A percentile compares a stretch with the other conserved stretches of the same genome.
Evolutionary conservation across 2,113 vertebrate species (phyloP).

Genomic region (Pipa parva): DNA sequence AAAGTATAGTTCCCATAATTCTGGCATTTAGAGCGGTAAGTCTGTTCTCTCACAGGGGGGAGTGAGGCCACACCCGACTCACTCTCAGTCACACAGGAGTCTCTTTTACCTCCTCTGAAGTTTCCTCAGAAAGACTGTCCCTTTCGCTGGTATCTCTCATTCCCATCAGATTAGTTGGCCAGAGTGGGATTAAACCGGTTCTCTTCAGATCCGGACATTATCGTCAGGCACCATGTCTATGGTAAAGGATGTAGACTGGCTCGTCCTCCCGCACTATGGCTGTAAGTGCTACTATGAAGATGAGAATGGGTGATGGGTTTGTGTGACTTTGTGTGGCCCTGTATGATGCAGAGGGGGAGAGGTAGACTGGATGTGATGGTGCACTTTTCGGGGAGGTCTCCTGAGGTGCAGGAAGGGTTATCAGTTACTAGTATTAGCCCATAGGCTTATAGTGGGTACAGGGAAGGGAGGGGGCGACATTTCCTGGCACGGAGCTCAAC

Average conservation of each 20-base stretch:
- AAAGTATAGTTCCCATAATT: too few relatives aligned
- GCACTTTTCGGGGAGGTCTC: neutral
- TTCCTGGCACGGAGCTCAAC: constrained; percentile 20
- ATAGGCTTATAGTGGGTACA: constrained; percentile 11
- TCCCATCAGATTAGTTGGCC: neutral
- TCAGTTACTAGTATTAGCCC: too few relatives aligned
- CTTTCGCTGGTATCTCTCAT: neutral
- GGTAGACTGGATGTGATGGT: neutral
- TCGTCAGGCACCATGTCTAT: constrained; percentile 57
- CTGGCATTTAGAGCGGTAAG: too few relatives aligned
- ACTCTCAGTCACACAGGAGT: constrained; percentile 8
- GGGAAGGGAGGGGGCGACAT: constrained; percentile 18
- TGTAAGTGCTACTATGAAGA: constrained; percentile 41
- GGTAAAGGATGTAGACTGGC: constrained; percentile 60
- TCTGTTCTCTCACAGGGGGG: constrained; percentile 17
- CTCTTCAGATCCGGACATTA: constrained; percentile 17
- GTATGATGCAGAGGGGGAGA: neutral
- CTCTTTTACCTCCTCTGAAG: constrained; percentile 26
- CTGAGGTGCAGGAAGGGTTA: neutral
- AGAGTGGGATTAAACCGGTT: neutral
- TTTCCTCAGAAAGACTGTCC: constrained; percentile 1
- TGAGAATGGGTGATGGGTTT: neutral
- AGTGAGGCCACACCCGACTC: constrained; percentile 10
- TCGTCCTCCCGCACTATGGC: constrained; percentile 56
- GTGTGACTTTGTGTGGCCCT: neutral